Percentiles rank a stretch among this genome's conserved stretches.
These are phyloP conservation scores for Hemicrepidius hirtus DNA, from an alignment of 2,888 invertebrate genomes.

Conservation along the genomic window DNA sequence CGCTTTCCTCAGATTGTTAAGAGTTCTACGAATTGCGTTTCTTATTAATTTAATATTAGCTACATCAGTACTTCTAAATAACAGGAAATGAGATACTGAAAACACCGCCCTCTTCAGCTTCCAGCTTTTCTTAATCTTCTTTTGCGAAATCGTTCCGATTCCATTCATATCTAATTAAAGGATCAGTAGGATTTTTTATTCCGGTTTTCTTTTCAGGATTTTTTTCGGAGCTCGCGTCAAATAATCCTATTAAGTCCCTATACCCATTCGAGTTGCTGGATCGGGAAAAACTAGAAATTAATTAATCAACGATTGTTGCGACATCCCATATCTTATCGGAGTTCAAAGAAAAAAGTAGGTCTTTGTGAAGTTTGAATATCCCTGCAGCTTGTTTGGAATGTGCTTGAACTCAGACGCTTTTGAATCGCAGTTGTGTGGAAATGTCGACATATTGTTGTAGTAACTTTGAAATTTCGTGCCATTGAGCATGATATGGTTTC, in stretches of 20 bases:
- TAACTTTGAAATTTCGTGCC: conserved; percentile 39
- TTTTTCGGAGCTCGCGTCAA: neutral
- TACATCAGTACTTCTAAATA: conserved; percentile 9
- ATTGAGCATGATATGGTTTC: conserved; percentile 34
- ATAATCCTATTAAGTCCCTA: conserved; percentile 20
- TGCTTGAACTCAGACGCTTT: conserved; percentile 18
- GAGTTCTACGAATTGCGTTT: conserved; percentile 7
- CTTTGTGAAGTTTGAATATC: conserved; percentile 16
- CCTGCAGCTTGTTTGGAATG: conserved; percentile 6
- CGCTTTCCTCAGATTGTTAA: neutral
- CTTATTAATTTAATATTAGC: conserved; percentile 31
- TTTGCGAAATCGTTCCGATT: conserved; percentile 22
- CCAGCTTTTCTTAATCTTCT: conserved; percentile 10
- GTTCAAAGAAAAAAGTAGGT: conserved; percentile 10
- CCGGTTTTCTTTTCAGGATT: conserved; percentile 16
- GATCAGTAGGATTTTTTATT: conserved; percentile 14
- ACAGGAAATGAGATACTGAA: conserved; percentile 29
- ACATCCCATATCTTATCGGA: neutral
- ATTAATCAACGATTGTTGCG: conserved; percentile 18
- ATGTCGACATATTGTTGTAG: conserved; percentile 42
- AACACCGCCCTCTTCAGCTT: neutral
- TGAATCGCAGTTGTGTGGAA: conserved; percentile 32
- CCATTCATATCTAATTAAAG: conserved; percentile 32
- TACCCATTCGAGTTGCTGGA: neutral
- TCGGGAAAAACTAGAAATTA: neutral